Evolutionary conservation across 2,888 invertebrate species (phyloP).

Genomic region (Oligia latruncula): DNA sequence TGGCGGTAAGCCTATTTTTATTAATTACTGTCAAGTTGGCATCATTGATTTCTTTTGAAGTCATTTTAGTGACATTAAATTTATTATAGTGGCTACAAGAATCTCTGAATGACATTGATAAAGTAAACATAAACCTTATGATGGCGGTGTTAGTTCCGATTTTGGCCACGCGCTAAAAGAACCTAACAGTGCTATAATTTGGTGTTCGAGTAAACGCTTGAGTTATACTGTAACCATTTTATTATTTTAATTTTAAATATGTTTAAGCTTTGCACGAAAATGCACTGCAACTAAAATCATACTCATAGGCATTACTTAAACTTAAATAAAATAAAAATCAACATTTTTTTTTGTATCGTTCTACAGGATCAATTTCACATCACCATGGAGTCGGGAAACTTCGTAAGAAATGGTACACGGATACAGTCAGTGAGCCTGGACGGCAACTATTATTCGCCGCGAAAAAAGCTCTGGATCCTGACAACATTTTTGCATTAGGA

Average conservation of each 20-base stretch:
- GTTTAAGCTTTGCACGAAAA: background rate
- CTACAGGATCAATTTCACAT: constrained; percentile 95
- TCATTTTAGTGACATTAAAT: background rate
- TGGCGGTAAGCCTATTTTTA: constrained; percentile 90
- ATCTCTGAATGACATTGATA: background rate
- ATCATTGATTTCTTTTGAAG: background rate
- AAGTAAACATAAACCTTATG: background rate
- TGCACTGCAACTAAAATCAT: background rate
- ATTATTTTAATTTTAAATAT: too few species aligned
- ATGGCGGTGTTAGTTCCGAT: background rate
- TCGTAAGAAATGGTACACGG: constrained; percentile 95
- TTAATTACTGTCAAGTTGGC: constrained; percentile 39
- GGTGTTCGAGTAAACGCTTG: constrained; percentile 35
- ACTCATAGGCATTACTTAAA: background rate
- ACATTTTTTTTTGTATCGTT: constrained; percentile 7
- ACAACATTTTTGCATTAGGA: constrained; percentile 97
- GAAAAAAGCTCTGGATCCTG: constrained; percentile 97
- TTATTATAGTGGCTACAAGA: too few species aligned
- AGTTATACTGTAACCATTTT: constrained; percentile 30
- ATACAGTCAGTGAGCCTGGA: constrained; percentile 96
- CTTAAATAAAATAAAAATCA: background rate
- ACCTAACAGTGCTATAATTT: background rate
- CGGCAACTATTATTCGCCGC: constrained; percentile 94
- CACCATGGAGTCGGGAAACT: constrained; percentile 99
- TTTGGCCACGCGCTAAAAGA: background rate